Evolutionary conservation across 2,113 vertebrate genomes (phyloP), one percentile per base, ranked within the genome.

Genomic region (Callocephalon fimbriatum): DNA sequence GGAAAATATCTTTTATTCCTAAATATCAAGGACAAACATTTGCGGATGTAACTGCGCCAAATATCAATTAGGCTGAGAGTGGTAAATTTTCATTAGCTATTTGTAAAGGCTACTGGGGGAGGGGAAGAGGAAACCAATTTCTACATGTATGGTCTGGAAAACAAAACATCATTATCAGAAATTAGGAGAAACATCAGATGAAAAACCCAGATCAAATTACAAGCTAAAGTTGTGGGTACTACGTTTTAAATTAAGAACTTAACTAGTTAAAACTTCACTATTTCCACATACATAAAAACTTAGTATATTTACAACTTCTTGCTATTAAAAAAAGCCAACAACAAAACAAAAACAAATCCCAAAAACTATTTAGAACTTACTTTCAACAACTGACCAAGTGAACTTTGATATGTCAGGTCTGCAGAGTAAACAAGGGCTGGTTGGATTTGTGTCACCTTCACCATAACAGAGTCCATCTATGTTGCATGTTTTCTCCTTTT

Each of bases 401-500:
- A 98, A 97, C 63, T 97, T 98, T 94, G 99, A 99, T n/a, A 98
- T 80, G 42, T 98, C 96, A 2, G 99, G 98, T 86, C 96, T 98
- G 95, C 99, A 99, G 37, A 98, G 90, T 93, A 99, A 97, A 91
- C 99, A 99, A 48, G 98, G 97, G 80, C 97, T 99, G 93, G 86
- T 97, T 90, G 98, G 98, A 95, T 98, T 98, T 94, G 85, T 94
- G 77, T 98, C 98, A 7, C 98, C 98, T 88, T 99, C 98, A 47
- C 76, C 94, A 27, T 99, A 99, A 96, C 99, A 99, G 70, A 98
- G 45, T 15, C 98, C 98, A 90, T 99, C 97, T 37, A 99, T 99
- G 94, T 97, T 98, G 97, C 99, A 99, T 8, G 98, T 98, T 96
- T 98, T 99, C 96, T 99, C 98, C 99, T 99, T 99, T 95, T 17